A percentile compares a stretch with the other conserved stretches of the same genome.
These are phyloP conservation scores for Cydia strobilella DNA, from an alignment of 1,140 invertebrate species.

Conservation along the genomic window DNA sequence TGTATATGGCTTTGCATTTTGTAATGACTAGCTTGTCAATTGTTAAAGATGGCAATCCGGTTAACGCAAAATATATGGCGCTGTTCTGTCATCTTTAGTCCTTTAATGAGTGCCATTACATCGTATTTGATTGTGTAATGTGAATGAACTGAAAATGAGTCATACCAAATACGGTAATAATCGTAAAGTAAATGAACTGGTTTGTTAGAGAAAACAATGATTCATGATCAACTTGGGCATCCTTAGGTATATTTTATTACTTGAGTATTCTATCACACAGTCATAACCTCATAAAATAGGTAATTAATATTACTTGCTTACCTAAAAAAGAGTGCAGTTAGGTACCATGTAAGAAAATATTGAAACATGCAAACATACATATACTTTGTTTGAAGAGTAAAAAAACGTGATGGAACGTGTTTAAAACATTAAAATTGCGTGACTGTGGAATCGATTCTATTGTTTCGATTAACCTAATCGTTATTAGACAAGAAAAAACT, in stretches of 20 bases:
- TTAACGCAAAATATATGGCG: not conserved
- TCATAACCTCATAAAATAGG: no score
- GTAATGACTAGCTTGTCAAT: not conserved
- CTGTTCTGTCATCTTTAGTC: no score
- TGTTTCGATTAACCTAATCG: constrained; percentile 14
- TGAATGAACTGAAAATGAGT: constrained; percentile 6
- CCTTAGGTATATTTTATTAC: no score
- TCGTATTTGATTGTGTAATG: not conserved
- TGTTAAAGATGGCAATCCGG: not conserved
- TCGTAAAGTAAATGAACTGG: not conserved
- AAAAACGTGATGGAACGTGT: constrained; percentile 14
- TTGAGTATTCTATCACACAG: no score
- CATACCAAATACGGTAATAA: not conserved
- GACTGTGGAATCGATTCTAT: constrained; percentile 16
- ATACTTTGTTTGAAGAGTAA: constrained; percentile 2
- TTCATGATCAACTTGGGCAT: not conserved
- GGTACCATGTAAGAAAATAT: no score
- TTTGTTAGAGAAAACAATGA: not conserved
- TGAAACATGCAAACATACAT: no score
- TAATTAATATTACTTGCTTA: no score
- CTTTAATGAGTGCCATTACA: not conserved
- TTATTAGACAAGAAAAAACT: constrained; percentile 2
- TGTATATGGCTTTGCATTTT: not conserved
- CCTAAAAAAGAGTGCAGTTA: no score
- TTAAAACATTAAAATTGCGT: constrained; percentile 3